phyloP scores from a whole-genome alignment of 2,888 invertebrate genomes.

The Protonemura montana region DNA sequence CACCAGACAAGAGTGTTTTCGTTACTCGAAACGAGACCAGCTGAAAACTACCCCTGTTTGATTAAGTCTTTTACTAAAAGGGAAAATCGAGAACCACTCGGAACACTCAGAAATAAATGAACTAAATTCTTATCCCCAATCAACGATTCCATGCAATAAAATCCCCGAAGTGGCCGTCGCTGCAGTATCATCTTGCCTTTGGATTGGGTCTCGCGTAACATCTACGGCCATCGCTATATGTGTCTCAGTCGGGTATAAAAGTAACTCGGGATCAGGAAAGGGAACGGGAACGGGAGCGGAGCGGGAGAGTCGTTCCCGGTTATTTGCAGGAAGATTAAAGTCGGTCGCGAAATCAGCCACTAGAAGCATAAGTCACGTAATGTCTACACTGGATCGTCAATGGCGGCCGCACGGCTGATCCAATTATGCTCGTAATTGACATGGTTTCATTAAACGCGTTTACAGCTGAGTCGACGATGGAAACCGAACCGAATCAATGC shows the following conservation, averaged over 20 bases:
- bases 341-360: slow-evolving; percentile 29
- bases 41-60: slow-evolving; percentile 25
- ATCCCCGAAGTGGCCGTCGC: background rate
- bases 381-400: slow-evolving; percentile 19
- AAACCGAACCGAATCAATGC: background rate
- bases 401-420: background rate
- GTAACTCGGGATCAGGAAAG: background rate
- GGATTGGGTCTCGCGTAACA: background rate
- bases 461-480: background rate
- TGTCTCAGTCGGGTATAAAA: background rate
- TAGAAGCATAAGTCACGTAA: slow-evolving; percentile 40
- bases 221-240: background rate
- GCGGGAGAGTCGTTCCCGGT: slow-evolving; percentile 27
- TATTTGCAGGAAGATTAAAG: slow-evolving; percentile 37
- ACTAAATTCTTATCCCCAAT: slow-evolving; percentile 30
- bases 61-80: slow-evolving; percentile 38
- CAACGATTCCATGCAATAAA: slow-evolving; percentile 8
- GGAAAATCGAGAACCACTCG: slow-evolving; percentile 39
- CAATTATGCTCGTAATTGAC: slow-evolving; percentile 40
- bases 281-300: background rate
- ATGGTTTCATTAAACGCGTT: slow-evolving; percentile 27
- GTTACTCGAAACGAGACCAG: background rate
- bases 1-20: background rate
- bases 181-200: background rate
- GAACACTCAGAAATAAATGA: slow-evolving; percentile 32